Evolutionary conservation across 2,888 invertebrate genomes (phyloP).

Genomic region (Helicoverpa assulta): DNA sequence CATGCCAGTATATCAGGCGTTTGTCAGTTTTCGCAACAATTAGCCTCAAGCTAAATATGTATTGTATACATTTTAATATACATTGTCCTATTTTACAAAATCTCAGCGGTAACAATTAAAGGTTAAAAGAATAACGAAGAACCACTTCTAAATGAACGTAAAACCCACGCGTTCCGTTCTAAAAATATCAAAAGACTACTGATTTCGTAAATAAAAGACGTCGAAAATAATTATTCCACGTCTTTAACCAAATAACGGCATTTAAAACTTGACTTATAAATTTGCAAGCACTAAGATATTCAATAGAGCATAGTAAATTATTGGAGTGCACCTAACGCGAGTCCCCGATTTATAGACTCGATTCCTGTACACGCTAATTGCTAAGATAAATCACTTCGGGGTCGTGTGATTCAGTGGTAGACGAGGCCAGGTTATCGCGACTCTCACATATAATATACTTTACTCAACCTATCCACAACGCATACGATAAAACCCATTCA

Average conservation of each 20-base stretch:
- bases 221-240: not conserved
- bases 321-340: slow-evolving; percentile 40
- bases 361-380: slow-evolving; percentile 76
- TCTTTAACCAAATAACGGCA: not conserved
- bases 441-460: slow-evolving; percentile 54
- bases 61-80: slow-evolving; percentile 1
- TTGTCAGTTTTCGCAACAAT: slow-evolving; percentile 16
- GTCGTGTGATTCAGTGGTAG: slow-evolving; percentile 75
- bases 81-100: slow-evolving; percentile 1
- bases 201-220: not conserved
- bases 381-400: slow-evolving; percentile 78
- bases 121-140: not conserved
- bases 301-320: slow-evolving; percentile 41
- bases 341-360: slow-evolving; percentile 66
- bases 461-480: slow-evolving; percentile 16
- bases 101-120: slow-evolving; percentile 11
- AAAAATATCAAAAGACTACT: not conserved
- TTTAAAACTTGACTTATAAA: slow-evolving; percentile 17
- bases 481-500: slow-evolving; percentile 47
- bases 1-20: slow-evolving; percentile 12
- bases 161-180: not conserved
- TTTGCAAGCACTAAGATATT: slow-evolving; percentile 36
- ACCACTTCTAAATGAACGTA: not conserved
- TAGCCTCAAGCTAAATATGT: slow-evolving; percentile 10
- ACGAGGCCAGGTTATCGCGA: slow-evolving; percentile 77